Evolutionary conservation across 2,888 invertebrate species (phyloP), one percentile per base, ranked within the genome.

Genomic region (Stegophylla sp.): DNA sequence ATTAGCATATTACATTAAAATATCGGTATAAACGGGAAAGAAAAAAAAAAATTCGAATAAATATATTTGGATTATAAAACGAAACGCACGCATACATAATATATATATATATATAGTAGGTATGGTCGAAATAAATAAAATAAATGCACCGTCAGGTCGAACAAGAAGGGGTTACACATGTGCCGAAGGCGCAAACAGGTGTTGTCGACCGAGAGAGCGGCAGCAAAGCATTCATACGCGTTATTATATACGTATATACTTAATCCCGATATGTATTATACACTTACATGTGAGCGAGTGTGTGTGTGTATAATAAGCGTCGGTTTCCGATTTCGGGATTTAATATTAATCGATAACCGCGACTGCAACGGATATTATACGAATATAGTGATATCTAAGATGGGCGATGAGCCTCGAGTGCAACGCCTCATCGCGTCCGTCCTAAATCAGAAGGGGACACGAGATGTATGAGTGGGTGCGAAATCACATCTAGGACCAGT

Each of bases 271-370:
- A n/a, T n/a, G n/a, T n/a, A n/a, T n/a, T 17, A 10, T 12, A 59
- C 9, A 53, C 26, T n/a, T 9, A 51, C 51, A n/a, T 7, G 7
- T 1, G 51, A 17, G n/a, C 10, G 51, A 4, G 56, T 56, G 4
- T 20, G 43, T 64, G 43, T 43, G 12, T 20, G 23, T 48, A 48
- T 26, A 9, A 3, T 64, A 20, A 66, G 34, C 75, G 61, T 61
- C 79, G 79, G 79, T 79, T 69, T 79, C 48, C 79, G 17, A 79
- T 79, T 71, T 79, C 71, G n/a, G 71, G 45, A 63, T 79, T 79
- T 61, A 79, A 79, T n/a, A n/a, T 79, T 71, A 71, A 79, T 71
- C 79, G 79, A 71, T 51, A 59, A 66, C 67, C 15, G 23, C 63
- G 45, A 41, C 5, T 10, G 53, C 63, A 17, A 17, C 23, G 34